Percentiles rank a stretch among this genome's conserved stretches.
Conservation (phyloP, 1,140 invertebrate species). For the Heliconius eleuchia region DNA sequence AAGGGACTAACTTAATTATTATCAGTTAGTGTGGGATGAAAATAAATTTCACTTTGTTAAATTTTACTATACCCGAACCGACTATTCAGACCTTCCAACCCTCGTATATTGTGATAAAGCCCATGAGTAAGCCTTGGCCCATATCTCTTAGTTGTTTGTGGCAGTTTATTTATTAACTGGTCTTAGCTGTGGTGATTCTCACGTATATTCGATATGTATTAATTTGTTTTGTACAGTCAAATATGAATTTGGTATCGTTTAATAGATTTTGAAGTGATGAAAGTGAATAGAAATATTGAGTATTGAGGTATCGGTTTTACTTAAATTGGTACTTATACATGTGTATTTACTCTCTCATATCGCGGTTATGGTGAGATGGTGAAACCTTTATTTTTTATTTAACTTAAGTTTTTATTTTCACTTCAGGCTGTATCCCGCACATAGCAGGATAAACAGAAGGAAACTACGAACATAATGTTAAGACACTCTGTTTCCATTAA, state of each 20-base stretch:
- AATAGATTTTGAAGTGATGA: neutral
- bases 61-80: constrained; percentile 45
- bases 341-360: too few species aligned
- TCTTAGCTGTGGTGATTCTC: constrained; percentile 38
- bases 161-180: constrained; percentile 48
- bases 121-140: constrained; percentile 43
- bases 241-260: neutral
- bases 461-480: too few species aligned
- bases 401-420: too few species aligned
- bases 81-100: constrained; percentile 39
- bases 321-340: too few species aligned
- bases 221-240: constrained; percentile 21
- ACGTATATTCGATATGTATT: constrained; percentile 34
- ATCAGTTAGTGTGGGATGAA: constrained; percentile 31
- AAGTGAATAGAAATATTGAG: too few species aligned
- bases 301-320: too few species aligned
- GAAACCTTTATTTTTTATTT: neutral
- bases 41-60: constrained; percentile 47
- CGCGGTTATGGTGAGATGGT: too few species aligned
- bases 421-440: too few species aligned
- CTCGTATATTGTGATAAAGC: constrained; percentile 44
- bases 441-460: too few species aligned
- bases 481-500: too few species aligned
- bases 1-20: constrained; percentile 37
- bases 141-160: constrained; percentile 45